These are phyloP conservation scores for Phania funesta DNA, from an alignment of 2,888 invertebrate species.

Conservation along the genomic window DNA sequence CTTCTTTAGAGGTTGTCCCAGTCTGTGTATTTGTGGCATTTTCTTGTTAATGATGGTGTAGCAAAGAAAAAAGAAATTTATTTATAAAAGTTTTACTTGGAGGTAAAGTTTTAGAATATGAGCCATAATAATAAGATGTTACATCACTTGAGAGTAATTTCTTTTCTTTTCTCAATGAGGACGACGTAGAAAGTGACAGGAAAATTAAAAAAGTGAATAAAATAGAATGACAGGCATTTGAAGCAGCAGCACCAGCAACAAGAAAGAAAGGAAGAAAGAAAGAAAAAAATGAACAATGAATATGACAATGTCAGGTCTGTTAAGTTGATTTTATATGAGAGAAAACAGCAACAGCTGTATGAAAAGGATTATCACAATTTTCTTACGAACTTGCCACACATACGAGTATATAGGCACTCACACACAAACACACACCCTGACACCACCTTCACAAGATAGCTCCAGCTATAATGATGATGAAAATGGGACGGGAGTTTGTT, in stretches of 20 bases:
- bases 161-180: background rate
- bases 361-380: conserved; percentile 22
- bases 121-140: conserved; percentile 50
- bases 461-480: conserved; percentile 10
- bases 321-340: conserved; percentile 3
- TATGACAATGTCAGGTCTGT: conserved; percentile 61
- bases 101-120: conserved; percentile 51
- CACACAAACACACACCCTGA: background rate
- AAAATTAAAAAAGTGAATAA: conserved; percentile 21
- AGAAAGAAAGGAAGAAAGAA: too few species aligned
- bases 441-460: background rate
- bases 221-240: background rate
- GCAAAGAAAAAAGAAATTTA: conserved; percentile 2
- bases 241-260: too few species aligned
- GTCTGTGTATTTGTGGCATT: conserved; percentile 29
- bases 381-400: conserved; percentile 21
- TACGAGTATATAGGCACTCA: background rate
- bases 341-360: background rate
- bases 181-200: conserved; percentile 42
- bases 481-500: background rate
- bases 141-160: conserved; percentile 54
- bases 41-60: conserved; percentile 33
- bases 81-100: conserved; percentile 56
- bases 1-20: background rate
- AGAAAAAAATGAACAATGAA: conserved; percentile 56